Percentiles rank a stretch among this genome's conserved stretches.
These are phyloP conservation scores for Drosophila ohnishii DNA, from an alignment of 1,140 invertebrate genomes.

Conservation along the genomic window DNA sequence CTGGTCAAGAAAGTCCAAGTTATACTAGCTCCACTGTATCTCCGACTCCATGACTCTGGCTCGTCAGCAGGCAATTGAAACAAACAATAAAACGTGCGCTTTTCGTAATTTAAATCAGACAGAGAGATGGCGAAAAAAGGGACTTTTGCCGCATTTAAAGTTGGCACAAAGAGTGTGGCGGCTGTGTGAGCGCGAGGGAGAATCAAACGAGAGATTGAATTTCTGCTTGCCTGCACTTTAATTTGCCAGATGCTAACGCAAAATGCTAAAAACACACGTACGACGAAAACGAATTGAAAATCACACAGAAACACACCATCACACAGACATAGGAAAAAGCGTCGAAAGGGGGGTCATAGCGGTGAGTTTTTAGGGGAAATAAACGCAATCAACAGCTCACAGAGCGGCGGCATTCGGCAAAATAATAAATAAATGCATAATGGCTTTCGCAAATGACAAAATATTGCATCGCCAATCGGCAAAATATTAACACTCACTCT, in stretches of 20 bases:
- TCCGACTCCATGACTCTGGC: slow-evolving; percentile 32
- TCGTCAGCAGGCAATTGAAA: slow-evolving; percentile 78
- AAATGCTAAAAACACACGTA: slow-evolving; percentile 75
- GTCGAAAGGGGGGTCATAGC: not conserved
- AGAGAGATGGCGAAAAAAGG: slow-evolving; percentile 46
- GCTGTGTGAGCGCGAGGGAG: slow-evolving; percentile 10
- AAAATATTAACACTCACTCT: slow-evolving; percentile 74
- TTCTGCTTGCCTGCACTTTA: slow-evolving; percentile 80
- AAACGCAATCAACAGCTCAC: slow-evolving; percentile 71
- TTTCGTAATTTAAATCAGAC: slow-evolving; percentile 76
- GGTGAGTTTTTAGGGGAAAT: slow-evolving; percentile 29
- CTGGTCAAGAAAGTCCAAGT: not conserved
- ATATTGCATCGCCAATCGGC: slow-evolving; percentile 76
- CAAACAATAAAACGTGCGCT: slow-evolving; percentile 81
- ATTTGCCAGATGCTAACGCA: slow-evolving; percentile 71
- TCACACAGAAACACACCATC: slow-evolving; percentile 39
- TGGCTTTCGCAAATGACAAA: slow-evolving; percentile 75
- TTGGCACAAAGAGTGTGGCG: slow-evolving; percentile 23
- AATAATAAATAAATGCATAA: slow-evolving; percentile 82
- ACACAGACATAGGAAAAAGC: slow-evolving; percentile 1
- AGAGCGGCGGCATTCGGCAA: slow-evolving; percentile 34
- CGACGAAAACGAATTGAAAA: slow-evolving; percentile 67
- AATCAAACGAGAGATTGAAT: slow-evolving; percentile 80
- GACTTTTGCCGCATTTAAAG: slow-evolving; percentile 60
- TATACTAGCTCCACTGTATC: not conserved